Evolutionary conservation across 2,888 invertebrate species (phyloP), one percentile per base, ranked within the genome.

Genomic region (Andrena fulva): DNA sequence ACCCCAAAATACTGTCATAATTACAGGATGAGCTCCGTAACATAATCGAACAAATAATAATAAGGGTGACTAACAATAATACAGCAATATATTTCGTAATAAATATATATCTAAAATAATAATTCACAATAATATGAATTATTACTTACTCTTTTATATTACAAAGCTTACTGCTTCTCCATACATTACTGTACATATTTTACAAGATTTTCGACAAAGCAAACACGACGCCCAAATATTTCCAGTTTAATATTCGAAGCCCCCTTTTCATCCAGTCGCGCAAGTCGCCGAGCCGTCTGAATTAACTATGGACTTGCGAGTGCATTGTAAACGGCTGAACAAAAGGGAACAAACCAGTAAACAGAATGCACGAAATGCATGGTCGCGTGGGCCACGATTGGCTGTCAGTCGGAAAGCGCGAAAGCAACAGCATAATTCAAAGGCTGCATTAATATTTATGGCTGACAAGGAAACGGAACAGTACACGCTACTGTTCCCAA

Each of bases 391-490:
- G 54, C 54, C 31, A 42, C 42, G 27, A 66, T 73, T n/a, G 33
- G 42, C 29, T 31, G 56, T 72, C 72, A 63, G 56, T 29, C 52
- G 10, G 50, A 56, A 73, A 56, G 56, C 42, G 29, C 16, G 35
- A 48, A 63, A 48, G 75, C 54, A 54, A n/a, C 42, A 48, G 62
- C 35, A 67, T 77, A 78, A 78, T 78, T 77, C 77, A 62, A 54
- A 64, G 48, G 24, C 24, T 20, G 56, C 31, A 48, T 77, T 77
- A 77, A 75, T 75, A 77, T 77, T 75, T 75, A 74, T 75, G 42
- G 24, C 3, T 31, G 33, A 48, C 54, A 33, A 77, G 63, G 54
- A 42, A 42, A 42, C 12, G 16, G 20, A n/a, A 6, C 20, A 16
- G n/a, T 42, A 42, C 24, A 12, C 16, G 42, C 31, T 48, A 59